A percentile compares a stretch with the other conserved stretches of the same genome.
phyloP scores from a whole-genome alignment of 2,113 vertebrate genomes.

The Cyphomyrus plagiostoma region DNA sequence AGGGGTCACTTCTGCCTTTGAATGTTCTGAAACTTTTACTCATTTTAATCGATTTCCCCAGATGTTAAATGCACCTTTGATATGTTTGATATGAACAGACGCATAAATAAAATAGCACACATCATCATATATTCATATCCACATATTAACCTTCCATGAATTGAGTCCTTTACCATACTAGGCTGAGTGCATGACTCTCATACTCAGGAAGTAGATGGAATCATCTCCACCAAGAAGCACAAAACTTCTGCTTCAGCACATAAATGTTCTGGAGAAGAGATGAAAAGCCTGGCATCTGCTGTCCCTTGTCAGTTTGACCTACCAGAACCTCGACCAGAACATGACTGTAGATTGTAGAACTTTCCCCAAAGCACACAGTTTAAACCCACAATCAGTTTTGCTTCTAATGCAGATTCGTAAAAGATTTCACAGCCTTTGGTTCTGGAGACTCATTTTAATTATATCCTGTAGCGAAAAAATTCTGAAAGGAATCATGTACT shows the following conservation, averaged over 20 bases:
- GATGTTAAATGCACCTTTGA: not conserved
- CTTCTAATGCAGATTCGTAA: not conserved
- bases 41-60: not conserved
- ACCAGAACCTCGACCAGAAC: not conserved
- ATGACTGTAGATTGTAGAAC: not conserved
- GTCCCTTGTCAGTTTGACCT: not conserved
- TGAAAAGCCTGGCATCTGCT: not conserved
- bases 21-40: not conserved
- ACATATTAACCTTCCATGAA: not conserved
- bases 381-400: not conserved
- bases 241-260: not conserved
- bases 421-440: not conserved
- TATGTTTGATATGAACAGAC: not conserved
- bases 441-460: not conserved
- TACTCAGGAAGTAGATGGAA: not conserved
- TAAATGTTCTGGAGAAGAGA: not conserved
- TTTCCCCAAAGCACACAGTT: not conserved
- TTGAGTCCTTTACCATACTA: not conserved
- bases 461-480: not conserved
- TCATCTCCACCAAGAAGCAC: not conserved
- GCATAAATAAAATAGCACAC: constrained; percentile 8
- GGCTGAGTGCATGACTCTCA: not conserved
- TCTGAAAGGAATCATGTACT: not conserved
- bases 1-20: not conserved
- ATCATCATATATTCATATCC: not conserved